phyloP scores from a whole-genome alignment of 1,140 invertebrate genomes.

The Apolygus lucorum region DNA sequence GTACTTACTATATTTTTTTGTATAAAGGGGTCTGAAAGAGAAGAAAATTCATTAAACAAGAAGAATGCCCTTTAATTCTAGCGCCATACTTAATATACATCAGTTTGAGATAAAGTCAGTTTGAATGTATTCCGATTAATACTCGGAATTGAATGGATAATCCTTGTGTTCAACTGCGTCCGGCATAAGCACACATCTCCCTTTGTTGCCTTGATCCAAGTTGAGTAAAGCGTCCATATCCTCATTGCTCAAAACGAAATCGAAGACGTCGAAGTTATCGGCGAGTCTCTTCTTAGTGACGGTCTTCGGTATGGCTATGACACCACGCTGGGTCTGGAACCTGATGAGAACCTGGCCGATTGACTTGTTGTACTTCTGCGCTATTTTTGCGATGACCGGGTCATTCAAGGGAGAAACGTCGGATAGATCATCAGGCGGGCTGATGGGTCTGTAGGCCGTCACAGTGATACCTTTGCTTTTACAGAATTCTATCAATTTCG shows the following conservation, averaged over 20 bases:
- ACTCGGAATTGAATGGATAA: not conserved
- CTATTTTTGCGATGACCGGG: conserved; percentile 50
- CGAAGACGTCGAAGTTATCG: conserved; percentile 48
- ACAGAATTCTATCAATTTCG: conserved; percentile 42
- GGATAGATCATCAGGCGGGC: conserved; percentile 39
- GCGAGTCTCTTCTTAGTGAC: conserved; percentile 46
- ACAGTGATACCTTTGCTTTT: conserved; percentile 41
- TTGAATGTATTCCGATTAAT: no score
- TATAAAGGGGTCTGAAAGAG: no score
- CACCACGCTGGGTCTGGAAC: conserved; percentile 47
- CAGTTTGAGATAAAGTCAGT: no score
- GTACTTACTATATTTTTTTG: no score
- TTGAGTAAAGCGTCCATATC: conserved; percentile 37
- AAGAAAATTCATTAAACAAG: no score
- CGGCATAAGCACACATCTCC: not conserved
- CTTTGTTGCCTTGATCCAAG: not conserved
- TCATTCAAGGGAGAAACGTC: conserved; percentile 55
- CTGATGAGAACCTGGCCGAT: conserved; percentile 59
- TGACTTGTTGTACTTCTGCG: conserved; percentile 55
- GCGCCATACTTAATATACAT: no score
- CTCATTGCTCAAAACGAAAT: conserved; percentile 44
- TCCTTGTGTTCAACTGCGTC: not conserved
- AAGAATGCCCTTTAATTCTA: no score
- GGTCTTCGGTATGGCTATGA: conserved; percentile 54
- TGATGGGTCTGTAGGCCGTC: conserved; percentile 46